Base-by-base conservation (phyloP, 1,140 invertebrate genomes). In the Acyrthosiphon pisum region DNA sequence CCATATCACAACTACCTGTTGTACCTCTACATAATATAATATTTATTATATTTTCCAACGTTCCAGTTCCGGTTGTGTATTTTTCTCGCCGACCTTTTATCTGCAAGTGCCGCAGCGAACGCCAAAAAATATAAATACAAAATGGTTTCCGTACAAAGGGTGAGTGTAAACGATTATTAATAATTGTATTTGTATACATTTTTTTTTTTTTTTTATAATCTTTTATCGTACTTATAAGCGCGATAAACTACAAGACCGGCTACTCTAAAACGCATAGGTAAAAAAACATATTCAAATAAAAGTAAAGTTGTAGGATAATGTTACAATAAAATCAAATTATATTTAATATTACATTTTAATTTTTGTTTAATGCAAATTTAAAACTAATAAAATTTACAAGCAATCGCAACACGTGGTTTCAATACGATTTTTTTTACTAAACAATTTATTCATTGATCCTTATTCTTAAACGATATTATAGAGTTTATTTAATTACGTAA, bases 141-240 rank as follows among this genome's bases (percentile, higher is more conserved):
- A 87, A 87, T 87, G 86, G 86, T 50, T 87, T 87, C 86, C 46
- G 86, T 87, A 87, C 86, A 87, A 35, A 50, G 86, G 86, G 86
- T 87, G 18, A 87, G 86, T 87, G 11, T 76, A 76, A n/a, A 76
- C 60, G 30, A n/a, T 76, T 76, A n/a, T 76, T 76, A 76, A 68
- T 68, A 53, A 68, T 68, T n/a, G 30, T 18, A 76, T 76, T 9
- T 60, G 48, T 6, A 76, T n/a, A 68, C 26, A 60, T 68, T 18
- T 60, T 56, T 53, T 53, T 60, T 60, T 60, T 50, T 7, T 8
- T 7, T 46, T 46, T 46, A 6, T 14, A 48, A 68, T 68, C 11
- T n/a, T 68, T 68, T 68, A 68, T n/a, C n/a, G 14, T n/a, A 68
- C 14, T 68, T 6, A 68, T n/a, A 76, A 76, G 30, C 6, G n/a